Percentiles rank a stretch among this genome's conserved stretches.
Conservation (phyloP, 1,140 invertebrate species). For the Drosophila bocki region DNA sequence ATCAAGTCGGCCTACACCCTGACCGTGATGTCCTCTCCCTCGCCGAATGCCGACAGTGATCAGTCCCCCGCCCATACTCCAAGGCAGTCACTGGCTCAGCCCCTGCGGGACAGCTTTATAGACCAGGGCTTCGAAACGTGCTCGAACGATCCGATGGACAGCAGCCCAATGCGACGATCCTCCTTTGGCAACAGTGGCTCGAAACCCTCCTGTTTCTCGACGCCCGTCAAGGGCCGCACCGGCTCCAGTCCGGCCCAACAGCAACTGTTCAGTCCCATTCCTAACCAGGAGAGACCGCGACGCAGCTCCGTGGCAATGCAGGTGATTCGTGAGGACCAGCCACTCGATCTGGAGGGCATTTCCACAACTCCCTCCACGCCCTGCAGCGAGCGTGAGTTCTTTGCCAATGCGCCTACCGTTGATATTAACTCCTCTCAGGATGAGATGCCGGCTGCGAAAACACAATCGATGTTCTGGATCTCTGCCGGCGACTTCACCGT, state of each 20-base stretch:
- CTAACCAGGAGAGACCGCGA: conserved; percentile 54
- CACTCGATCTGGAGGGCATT: conserved; percentile 53
- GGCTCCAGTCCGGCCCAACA: conserved; percentile 41
- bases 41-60: conserved; percentile 73
- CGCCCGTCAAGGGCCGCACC: conserved; percentile 61
- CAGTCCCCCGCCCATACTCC: conserved; percentile 58
- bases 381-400: conserved; percentile 65
- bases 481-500: conserved; percentile 65
- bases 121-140: conserved; percentile 82
- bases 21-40: conserved; percentile 71
- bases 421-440: conserved; percentile 61
- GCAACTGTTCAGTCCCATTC: conserved; percentile 64
- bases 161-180: conserved; percentile 60
- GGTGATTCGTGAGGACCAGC: conserved; percentile 77
- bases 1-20: conserved; percentile 75
- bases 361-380: conserved; percentile 45
- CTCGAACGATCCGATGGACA: conserved; percentile 69
- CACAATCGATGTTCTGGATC: conserved; percentile 71
- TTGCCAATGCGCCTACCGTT: conserved; percentile 68
- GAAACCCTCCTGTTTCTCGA: conserved; percentile 65
- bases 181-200: conserved; percentile 11
- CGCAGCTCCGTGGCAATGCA: conserved; percentile 78
- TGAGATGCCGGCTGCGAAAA: conserved; percentile 16
- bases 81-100: conserved; percentile 48
- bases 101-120: conserved; percentile 65